Conservation (phyloP, 2,888 invertebrate genomes). For the Ochlodes sylvanus region DNA sequence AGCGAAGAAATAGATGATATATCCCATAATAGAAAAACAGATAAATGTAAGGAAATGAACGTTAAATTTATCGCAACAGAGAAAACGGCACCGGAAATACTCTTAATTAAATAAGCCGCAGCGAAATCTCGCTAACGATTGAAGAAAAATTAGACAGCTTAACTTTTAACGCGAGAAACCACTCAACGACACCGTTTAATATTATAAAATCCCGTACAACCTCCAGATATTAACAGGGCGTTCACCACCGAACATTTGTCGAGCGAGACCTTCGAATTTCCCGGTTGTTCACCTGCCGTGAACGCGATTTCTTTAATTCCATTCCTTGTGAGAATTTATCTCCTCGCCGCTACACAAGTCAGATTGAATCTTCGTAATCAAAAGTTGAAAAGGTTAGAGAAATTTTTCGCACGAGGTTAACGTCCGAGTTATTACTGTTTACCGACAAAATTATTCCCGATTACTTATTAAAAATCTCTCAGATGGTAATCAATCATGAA, state of each 20-base stretch:
- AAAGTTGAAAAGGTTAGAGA: constrained; percentile 3
- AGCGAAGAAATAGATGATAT: too few relatives aligned
- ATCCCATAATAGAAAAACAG: too few relatives aligned
- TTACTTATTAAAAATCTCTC: too few relatives aligned
- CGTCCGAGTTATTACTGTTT: not conserved
- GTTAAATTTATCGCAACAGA: too few relatives aligned
- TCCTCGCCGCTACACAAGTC: not conserved
- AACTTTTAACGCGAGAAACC: not conserved
- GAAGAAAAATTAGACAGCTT: not conserved
- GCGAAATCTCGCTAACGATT: too few relatives aligned
- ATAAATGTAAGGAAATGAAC: too few relatives aligned
- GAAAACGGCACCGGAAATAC: too few relatives aligned
- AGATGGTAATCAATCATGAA: not conserved
- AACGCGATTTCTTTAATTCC: not conserved
- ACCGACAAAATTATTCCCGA: not conserved
- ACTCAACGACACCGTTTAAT: not conserved
- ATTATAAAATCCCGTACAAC: not conserved
- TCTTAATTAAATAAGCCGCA: too few relatives aligned
- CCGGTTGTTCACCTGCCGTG: constrained; percentile 2
- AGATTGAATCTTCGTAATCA: not conserved
- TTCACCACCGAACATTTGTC: constrained; percentile 6
- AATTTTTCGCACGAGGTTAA: not conserved
- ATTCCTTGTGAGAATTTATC: not conserved
- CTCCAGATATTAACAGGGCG: constrained; percentile 3
- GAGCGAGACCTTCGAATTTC: not conserved